These are phyloP conservation scores for Empidonax traillii DNA, from an alignment of 2,113 vertebrate genomes.

Conservation along the genomic window DNA sequence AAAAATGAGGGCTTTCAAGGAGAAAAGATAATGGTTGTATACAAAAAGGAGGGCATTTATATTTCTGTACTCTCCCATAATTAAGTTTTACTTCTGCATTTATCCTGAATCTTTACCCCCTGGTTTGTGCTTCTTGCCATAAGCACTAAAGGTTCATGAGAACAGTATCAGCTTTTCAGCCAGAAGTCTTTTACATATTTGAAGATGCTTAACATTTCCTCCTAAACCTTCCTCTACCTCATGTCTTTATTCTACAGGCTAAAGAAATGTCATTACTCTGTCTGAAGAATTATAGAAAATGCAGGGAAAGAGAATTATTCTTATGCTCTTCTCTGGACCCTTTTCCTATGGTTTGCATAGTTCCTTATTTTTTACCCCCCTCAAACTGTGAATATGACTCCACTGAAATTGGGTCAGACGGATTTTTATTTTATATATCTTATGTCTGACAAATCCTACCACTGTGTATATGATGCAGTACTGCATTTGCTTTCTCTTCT, in stretches of 20 bases:
- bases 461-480: not conserved
- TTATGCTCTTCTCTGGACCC: not conserved
- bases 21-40: not conserved
- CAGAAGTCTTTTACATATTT: not conserved
- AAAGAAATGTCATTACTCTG: not conserved
- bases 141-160: not conserved
- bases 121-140: not conserved
- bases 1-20: not conserved
- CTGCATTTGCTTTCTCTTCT: not conserved
- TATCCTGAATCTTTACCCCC: not conserved
- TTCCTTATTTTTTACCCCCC: not conserved
- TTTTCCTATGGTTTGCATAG: not conserved
- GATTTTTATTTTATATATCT: not conserved
- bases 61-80: not conserved
- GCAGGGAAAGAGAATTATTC: not conserved
- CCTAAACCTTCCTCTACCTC: not conserved
- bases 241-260: not conserved
- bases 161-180: not conserved
- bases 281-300: not conserved
- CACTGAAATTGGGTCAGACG: not conserved
- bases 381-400: not conserved
- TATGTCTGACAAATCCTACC: not conserved
- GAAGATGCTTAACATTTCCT: not conserved
- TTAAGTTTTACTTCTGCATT: not conserved
- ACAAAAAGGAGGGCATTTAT: not conserved